Evolutionary conservation across 2,888 invertebrate species (phyloP), one percentile per base, ranked within the genome.

Genomic region (Dorcus parallelipipedus): DNA sequence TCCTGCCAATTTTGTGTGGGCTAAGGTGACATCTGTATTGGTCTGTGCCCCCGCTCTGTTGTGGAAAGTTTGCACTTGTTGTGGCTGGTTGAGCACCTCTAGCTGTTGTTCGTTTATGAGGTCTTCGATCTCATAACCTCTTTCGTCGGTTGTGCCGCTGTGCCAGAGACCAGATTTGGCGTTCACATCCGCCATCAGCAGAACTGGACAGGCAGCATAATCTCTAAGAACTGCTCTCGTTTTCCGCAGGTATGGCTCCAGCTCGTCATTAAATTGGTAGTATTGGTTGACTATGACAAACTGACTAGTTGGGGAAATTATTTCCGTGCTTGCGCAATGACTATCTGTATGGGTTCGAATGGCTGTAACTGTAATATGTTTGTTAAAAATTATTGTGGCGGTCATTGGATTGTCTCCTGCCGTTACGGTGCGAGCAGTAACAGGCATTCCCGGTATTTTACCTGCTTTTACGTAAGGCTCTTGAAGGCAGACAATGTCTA

Each of bases 171-270:
- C 14, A 14, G 14, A 14, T 14, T 14, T 14, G 0, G 60, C 60
- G 14, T 60, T 60, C 0, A 20, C 51, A 23, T 60, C 60, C 0
- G 54, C 54, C 45, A 39, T 26, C 3, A 61, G 9, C 3, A 56
- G 14, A 4, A 47, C 52, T 1, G 51, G 51, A 1, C 26, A 5
- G 2, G 5, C 7, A 9, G 3, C n/a, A 9, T 14, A 38, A 1
- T 33, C 43, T 10, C 7, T 9, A n/a, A 57, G 9, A 0, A 17
- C 17, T 1, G n/a, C 4, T n/a, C 20, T 17, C 1, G 53, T 39
- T 9, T 42, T 38, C 1, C 9, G 7, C 2, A 49, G 2, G 14
- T 58, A 45, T 2, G 7, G 7, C 0, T 23, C 41, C 1, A 43
- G 10, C 2, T 56, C 42, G 0, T 49, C 43, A 26, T 41, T 40